These are phyloP conservation scores for Ahaetulla prasina DNA, from an alignment of 2,113 vertebrate genomes.

Conservation along the genomic window DNA sequence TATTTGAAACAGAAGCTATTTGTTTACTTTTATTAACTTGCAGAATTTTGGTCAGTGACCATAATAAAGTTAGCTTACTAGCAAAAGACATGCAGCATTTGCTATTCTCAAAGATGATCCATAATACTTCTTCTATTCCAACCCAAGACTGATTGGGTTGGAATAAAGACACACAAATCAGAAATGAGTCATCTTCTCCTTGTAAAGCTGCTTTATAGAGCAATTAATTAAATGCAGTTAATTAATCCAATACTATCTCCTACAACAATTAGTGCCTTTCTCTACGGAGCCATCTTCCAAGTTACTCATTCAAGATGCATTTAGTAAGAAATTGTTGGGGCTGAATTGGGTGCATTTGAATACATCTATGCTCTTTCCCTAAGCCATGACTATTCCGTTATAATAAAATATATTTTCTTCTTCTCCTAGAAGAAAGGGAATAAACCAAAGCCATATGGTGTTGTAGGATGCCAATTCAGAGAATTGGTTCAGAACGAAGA, in stretches of 20 bases:
- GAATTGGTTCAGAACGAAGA: not conserved
- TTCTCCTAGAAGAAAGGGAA: not conserved
- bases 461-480: not conserved
- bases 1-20: not conserved
- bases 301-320: not conserved
- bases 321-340: not conserved
- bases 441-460: not conserved
- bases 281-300: not conserved
- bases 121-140: conserved; percentile 20
- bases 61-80: not conserved
- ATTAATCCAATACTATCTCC: not conserved
- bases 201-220: accelerated
- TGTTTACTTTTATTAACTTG: not conserved
- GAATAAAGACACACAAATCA: conserved; percentile 5
- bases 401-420: not conserved
- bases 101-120: not conserved
- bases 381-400: not conserved
- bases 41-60: not conserved
- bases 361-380: not conserved
- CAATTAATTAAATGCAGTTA: conserved; percentile 5
- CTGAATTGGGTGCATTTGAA: not conserved
- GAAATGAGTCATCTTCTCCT: not conserved
- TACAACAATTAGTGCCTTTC: not conserved
- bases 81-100: not conserved
- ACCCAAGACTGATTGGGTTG: not conserved